Conservation (phyloP, 2,888 invertebrate species). For the Hylaea fasciaria region DNA sequence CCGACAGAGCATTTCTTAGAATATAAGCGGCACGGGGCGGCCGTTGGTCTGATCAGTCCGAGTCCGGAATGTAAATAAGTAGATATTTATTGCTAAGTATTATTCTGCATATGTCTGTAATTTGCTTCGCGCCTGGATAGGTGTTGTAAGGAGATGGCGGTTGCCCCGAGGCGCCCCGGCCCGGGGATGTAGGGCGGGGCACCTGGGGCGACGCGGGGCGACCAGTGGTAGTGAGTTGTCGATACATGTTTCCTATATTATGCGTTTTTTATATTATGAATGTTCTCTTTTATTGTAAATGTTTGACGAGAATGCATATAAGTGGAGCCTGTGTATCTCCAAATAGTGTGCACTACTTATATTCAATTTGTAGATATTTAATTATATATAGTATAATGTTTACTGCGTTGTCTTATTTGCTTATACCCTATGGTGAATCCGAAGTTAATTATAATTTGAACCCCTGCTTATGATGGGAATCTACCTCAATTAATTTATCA, state of each 20-base stretch:
- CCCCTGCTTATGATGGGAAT: constrained; percentile 74
- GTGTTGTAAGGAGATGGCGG: constrained; percentile 38
- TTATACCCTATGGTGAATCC: constrained; percentile 72
- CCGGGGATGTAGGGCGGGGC: not conserved
- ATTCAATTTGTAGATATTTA: constrained; percentile 85
- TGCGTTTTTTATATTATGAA: constrained; percentile 83
- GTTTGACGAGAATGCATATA: constrained; percentile 69
- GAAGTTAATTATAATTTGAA: constrained; percentile 78
- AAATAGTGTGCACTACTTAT: constrained; percentile 79
- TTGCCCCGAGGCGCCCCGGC: constrained; percentile 19
- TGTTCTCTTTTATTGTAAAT: constrained; percentile 84
- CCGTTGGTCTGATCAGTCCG: constrained; percentile 29
- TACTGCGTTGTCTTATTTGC: constrained; percentile 82
- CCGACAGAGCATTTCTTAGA: constrained; percentile 7
- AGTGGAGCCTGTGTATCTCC: constrained; percentile 68
- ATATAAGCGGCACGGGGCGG: constrained; percentile 6
- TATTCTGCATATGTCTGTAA: constrained; percentile 73
- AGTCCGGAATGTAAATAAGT: constrained; percentile 71
- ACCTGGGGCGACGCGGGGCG: constrained; percentile 39
- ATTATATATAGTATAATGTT: constrained; percentile 85
- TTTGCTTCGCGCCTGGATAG: constrained; percentile 73
- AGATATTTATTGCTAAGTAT: constrained; percentile 78
- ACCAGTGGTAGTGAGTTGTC: constrained; percentile 66
- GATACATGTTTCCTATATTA: constrained; percentile 82
- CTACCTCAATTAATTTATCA: constrained; percentile 86